Conservation (phyloP, 2,888 invertebrate species). For the Cactoblastis cactorum region DNA sequence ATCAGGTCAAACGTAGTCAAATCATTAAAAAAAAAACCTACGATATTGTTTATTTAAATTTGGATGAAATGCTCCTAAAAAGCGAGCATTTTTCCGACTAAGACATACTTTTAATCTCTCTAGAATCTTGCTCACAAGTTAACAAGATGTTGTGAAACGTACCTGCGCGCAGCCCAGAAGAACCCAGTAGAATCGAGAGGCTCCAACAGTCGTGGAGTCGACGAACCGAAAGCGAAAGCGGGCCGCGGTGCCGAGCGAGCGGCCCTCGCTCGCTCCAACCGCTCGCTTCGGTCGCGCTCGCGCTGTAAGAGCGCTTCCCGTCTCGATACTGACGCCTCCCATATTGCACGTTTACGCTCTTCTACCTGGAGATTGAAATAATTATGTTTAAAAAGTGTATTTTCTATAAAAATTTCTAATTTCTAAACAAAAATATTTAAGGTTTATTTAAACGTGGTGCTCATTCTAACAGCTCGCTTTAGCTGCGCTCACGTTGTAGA, state of each 20-base stretch:
- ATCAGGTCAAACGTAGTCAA: too few species aligned
- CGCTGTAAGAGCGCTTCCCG: slow-evolving; percentile 91
- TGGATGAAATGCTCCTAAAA: too few species aligned
- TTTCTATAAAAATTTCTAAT: neutral
- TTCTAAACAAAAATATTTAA: too few species aligned
- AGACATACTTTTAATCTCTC: too few species aligned
- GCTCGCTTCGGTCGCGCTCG: slow-evolving; percentile 90
- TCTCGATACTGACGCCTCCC: slow-evolving; percentile 92
- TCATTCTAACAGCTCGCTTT: too few species aligned
- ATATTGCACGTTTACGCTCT: slow-evolving; percentile 92
- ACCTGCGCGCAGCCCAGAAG: slow-evolving; percentile 92
- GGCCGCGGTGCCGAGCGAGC: slow-evolving; percentile 82
- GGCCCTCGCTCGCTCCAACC: slow-evolving; percentile 88
- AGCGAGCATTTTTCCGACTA: too few species aligned
- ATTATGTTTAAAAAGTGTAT: neutral
- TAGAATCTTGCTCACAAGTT: too few species aligned
- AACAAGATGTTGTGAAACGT: slow-evolving; percentile 18
- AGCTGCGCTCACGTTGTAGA: too few species aligned
- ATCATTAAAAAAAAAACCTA: too few species aligned
- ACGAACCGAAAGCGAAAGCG: slow-evolving; percentile 94
- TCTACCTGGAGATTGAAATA: slow-evolving; percentile 81
- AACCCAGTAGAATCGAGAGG: slow-evolving; percentile 88
- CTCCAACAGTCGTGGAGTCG: slow-evolving; percentile 92
- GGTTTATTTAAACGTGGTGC: too few species aligned
- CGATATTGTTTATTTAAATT: too few species aligned